Evolutionary conservation across 2,888 invertebrate genomes (phyloP).

Genomic region (Elysia crispata): DNA sequence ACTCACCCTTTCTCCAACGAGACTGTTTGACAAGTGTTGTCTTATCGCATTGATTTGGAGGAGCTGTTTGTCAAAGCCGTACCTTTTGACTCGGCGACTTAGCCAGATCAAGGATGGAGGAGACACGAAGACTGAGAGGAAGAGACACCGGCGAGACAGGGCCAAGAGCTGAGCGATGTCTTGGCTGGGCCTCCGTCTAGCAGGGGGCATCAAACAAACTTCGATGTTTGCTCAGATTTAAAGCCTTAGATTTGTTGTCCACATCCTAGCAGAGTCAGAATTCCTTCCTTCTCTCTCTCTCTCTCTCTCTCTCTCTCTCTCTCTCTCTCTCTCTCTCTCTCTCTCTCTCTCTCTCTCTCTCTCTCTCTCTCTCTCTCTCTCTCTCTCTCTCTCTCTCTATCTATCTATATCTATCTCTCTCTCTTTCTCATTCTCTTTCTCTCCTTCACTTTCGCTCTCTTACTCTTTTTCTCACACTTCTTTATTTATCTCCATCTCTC

Average conservation of each 20-base stretch:
- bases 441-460: slow-evolving; percentile 23
- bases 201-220: too few species aligned
- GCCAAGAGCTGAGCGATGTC: too few species aligned
- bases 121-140: too few species aligned
- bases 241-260: not conserved
- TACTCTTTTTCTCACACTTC: slow-evolving; percentile 16
- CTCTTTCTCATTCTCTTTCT: slow-evolving; percentile 16
- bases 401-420: not conserved
- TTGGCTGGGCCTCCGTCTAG: too few species aligned
- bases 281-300: slow-evolving; percentile 1
- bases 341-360: slow-evolving; percentile 2
- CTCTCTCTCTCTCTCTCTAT: not conserved
- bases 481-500: slow-evolving; percentile 4
- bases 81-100: too few species aligned
- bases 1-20: too few species aligned
- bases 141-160: too few species aligned
- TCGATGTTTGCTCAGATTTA: too few species aligned
- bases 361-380: not conserved
- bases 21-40: too few species aligned
- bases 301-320: slow-evolving; percentile 14
- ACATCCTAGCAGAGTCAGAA: not conserved
- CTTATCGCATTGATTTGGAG: too few species aligned
- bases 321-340: slow-evolving; percentile 35
- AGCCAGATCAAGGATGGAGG: too few species aligned
- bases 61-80: too few species aligned